These are phyloP conservation scores for Drosophila hydei DNA, from an alignment of 1,140 invertebrate species.

Conservation along the genomic window DNA sequence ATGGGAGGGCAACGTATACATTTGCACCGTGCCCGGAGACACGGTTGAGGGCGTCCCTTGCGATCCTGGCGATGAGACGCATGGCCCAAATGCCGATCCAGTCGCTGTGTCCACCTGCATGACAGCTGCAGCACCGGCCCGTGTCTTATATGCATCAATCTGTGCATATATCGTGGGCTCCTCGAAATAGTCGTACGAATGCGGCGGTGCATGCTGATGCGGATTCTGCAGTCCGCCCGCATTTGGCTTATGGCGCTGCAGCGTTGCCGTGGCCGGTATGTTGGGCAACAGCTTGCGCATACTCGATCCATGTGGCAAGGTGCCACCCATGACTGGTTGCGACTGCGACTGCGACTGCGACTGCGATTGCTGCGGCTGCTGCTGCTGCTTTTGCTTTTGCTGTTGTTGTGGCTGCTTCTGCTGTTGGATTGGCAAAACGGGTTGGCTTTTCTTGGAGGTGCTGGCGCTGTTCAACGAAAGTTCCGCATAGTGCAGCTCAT, in stretches of 20 bases:
- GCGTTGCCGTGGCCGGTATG: slow-evolving; percentile 72
- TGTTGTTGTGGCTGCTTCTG: slow-evolving; percentile 9
- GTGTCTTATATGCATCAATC: slow-evolving; percentile 87
- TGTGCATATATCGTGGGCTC: slow-evolving; percentile 89
- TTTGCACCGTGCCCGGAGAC: slow-evolving; percentile 79
- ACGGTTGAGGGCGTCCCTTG: slow-evolving; percentile 80
- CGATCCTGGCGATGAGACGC: slow-evolving; percentile 73
- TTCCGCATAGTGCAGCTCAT: slow-evolving; percentile 90
- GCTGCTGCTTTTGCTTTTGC: slow-evolving; percentile 42
- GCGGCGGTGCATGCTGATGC: slow-evolving; percentile 71
- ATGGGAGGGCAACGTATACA: slow-evolving; percentile 78
- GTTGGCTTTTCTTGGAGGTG: slow-evolving; percentile 58
- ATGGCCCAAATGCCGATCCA: slow-evolving; percentile 62
- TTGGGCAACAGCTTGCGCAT: slow-evolving; percentile 77
- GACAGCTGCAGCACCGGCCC: slow-evolving; percentile 48
- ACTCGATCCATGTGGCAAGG: slow-evolving; percentile 75
- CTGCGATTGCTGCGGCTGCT: slow-evolving; percentile 32
- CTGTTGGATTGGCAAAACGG: slow-evolving; percentile 57
- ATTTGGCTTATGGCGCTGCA: slow-evolving; percentile 79
- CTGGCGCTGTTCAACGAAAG: slow-evolving; percentile 84
- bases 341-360: slow-evolving; percentile 22
- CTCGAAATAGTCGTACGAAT: slow-evolving; percentile 84
- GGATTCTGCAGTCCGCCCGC: slow-evolving; percentile 78
- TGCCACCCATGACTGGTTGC: slow-evolving; percentile 62
- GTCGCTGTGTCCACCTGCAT: slow-evolving; percentile 65